Conservation (phyloP, 2,797 vertebrate genomes). For the Botia almorhae region DNA sequence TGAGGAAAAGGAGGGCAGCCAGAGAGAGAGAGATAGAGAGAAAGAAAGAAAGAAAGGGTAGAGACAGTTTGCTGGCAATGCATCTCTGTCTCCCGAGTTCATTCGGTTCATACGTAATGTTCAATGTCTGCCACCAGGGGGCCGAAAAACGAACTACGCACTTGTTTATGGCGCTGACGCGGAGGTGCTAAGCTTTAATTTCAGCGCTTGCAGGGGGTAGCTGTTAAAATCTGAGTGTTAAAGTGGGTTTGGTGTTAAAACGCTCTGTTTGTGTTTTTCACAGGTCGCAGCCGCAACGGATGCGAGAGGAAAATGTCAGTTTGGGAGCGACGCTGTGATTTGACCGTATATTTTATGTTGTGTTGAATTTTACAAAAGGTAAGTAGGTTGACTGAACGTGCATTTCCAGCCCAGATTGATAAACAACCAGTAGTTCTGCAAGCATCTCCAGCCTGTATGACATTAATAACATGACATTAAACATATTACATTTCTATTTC, state of each 20-base stretch:
- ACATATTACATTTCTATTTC: background rate
- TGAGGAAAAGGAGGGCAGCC: conserved; percentile 39
- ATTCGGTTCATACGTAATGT: conserved; percentile 56
- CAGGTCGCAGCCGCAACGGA: conserved; percentile 5
- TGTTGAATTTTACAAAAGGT: conserved; percentile 1
- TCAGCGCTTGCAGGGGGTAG: background rate
- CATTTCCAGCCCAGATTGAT: background rate
- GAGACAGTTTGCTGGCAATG: conserved; percentile 39
- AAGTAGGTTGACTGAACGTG: background rate
- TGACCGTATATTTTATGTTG: background rate
- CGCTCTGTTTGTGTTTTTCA: conserved; percentile 11
- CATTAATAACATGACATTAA: background rate
- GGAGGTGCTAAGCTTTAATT: conserved; percentile 17
- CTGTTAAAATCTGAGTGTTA: background rate
- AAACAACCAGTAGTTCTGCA: background rate
- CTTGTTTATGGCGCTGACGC: conserved; percentile 3
- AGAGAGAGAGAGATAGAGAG: conserved; percentile 9
- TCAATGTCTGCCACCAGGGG: conserved; percentile 75
- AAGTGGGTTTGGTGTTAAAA: conserved; percentile 9
- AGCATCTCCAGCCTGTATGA: background rate
- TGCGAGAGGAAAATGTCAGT: conserved; percentile 18
- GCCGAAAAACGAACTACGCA: conserved; percentile 8
- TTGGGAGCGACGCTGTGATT: conserved; percentile 9
- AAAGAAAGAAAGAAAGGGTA: background rate
- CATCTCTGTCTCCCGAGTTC: conserved; percentile 51